Percentiles rank a stretch among this genome's conserved stretches.
Conservation (phyloP, 2,113 vertebrate genomes). For the Ciconia maguari region DNA sequence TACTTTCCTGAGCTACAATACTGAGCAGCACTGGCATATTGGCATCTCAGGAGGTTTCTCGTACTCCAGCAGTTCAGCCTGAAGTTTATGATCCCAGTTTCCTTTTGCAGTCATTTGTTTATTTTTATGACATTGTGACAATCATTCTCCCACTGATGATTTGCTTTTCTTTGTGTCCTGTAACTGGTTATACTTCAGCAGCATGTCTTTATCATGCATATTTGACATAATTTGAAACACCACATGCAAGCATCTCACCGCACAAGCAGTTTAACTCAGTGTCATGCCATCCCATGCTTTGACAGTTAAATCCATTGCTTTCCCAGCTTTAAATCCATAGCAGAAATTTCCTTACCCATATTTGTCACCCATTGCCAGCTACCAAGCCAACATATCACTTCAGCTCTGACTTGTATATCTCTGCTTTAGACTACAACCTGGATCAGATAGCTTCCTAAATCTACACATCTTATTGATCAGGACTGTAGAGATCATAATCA, state of each 20-base stretch:
- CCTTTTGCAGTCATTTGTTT: not conserved
- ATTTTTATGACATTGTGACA: not conserved
- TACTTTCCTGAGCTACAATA: not conserved
- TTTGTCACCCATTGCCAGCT: not conserved
- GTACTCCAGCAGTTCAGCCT: not conserved
- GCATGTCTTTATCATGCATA: not conserved
- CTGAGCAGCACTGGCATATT: not conserved
- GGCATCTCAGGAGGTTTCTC: not conserved
- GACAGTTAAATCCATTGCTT: not conserved
- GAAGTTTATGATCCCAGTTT: not conserved
- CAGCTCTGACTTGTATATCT: not conserved
- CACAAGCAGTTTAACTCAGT: not conserved
- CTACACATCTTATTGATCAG: not conserved
- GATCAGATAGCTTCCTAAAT: not conserved
- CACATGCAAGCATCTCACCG: not conserved
- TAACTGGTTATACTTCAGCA: not conserved
- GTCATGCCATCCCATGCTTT: not conserved
- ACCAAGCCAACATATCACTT: not conserved
- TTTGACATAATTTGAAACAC: not conserved
- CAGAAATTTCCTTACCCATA: not conserved
- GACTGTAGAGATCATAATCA: not conserved
- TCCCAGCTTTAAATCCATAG: not conserved
- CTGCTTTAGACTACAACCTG: not conserved
- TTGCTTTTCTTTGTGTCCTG: not conserved
- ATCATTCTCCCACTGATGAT: not conserved